Percentiles rank a stretch among this genome's conserved stretches.
phyloP scores from a whole-genome alignment of 2,888 invertebrate species.

The Cataglyphis altisquamis region DNA sequence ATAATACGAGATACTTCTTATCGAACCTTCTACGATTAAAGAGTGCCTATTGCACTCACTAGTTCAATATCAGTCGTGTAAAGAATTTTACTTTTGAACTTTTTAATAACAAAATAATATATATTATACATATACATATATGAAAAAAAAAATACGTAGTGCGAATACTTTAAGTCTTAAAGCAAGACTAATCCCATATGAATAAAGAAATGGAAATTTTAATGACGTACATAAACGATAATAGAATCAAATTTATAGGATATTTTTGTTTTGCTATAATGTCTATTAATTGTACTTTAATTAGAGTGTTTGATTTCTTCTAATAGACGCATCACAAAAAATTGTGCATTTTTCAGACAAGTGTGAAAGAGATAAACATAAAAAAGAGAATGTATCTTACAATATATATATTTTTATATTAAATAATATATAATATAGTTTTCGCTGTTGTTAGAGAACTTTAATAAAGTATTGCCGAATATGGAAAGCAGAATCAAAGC shows the following conservation, averaged over 20 bases:
- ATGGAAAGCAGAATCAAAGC: conserved; percentile 14
- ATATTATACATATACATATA: neutral
- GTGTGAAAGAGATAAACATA: neutral
- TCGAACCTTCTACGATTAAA: neutral
- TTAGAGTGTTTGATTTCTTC: neutral
- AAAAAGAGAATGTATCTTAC: neutral
- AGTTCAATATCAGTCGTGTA: neutral
- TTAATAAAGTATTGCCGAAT: neutral
- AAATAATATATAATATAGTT: neutral
- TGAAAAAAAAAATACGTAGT: too few species aligned
- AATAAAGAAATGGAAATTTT: conserved; percentile 17
- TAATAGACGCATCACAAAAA: neutral
- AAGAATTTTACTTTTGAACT: neutral
- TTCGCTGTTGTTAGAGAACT: neutral
- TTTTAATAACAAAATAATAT: too few species aligned
- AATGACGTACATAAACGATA: neutral
- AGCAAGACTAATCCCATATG: neutral
- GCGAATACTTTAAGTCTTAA: neutral
- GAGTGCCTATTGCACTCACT: neutral
- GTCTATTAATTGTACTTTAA: too few species aligned
- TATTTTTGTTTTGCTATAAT: neutral
- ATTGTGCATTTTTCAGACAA: neutral
- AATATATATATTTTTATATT: neutral
- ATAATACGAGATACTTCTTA: neutral
- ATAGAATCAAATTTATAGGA: neutral